Evolutionary conservation across 2,888 invertebrate genomes (phyloP).

Genomic region (Erebia ligea): DNA sequence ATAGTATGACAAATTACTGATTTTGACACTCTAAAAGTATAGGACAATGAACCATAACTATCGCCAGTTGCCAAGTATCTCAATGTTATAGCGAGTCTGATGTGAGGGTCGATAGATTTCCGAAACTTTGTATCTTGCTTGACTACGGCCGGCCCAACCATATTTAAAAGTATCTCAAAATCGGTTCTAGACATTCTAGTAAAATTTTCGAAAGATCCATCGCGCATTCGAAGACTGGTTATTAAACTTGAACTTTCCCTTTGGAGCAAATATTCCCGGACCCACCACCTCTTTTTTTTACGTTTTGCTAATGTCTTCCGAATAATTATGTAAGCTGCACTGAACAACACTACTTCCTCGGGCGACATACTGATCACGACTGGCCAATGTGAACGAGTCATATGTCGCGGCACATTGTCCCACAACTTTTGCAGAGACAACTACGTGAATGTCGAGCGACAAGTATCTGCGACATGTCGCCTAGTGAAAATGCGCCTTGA

Average conservation of each 20-base stretch:
- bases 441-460: not conserved
- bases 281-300: slow-evolving; percentile 14
- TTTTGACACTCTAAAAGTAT: slow-evolving; percentile 4
- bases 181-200: too few relatives aligned
- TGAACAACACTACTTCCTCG: slow-evolving; percentile 24
- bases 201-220: not conserved
- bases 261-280: slow-evolving; percentile 11
- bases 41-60: slow-evolving; percentile 2
- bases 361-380: slow-evolving; percentile 22
- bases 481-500: not conserved
- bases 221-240: not conserved
- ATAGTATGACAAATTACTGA: not conserved
- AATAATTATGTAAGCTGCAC: slow-evolving; percentile 23
- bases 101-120: slow-evolving; percentile 2
- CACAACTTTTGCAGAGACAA: not conserved
- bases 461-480: slow-evolving; percentile 6
- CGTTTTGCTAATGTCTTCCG: slow-evolving; percentile 2
- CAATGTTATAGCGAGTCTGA: slow-evolving; percentile 4
- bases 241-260: slow-evolving; percentile 17
- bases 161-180: too few relatives aligned
- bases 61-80: not conserved
- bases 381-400: not conserved
- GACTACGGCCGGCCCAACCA: not conserved
- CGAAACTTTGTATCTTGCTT: not conserved
- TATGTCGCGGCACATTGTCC: slow-evolving; percentile 4